Conservation (phyloP, 2,888 invertebrate species). For the Diarsia mendica region DNA sequence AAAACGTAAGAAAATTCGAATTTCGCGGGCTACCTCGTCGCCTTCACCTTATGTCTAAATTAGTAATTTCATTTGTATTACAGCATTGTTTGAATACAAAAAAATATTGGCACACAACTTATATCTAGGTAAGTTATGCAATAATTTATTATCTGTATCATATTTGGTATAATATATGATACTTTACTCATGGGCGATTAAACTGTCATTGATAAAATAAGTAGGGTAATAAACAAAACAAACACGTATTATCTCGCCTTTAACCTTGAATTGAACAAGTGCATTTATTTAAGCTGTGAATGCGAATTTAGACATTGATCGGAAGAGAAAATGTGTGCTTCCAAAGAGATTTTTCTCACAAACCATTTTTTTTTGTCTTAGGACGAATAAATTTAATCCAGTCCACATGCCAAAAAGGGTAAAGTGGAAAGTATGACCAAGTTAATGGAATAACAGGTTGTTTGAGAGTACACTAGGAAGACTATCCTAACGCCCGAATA, state of each 20-base stretch:
- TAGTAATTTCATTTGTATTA: conserved; percentile 14
- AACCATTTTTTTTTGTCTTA: neutral
- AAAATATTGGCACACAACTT: neutral
- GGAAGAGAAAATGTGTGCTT: neutral
- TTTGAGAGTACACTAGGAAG: neutral
- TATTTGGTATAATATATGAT: neutral
- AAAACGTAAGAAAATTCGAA: no score
- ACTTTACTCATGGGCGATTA: conserved; percentile 16
- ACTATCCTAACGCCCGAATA: no score
- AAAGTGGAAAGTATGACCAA: neutral
- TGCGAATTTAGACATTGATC: neutral
- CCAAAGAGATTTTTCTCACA: neutral
- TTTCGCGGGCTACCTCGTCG: no score
- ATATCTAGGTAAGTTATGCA: conserved; percentile 7
- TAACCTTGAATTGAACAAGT: conserved; percentile 19
- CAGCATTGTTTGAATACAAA: neutral
- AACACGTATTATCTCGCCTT: conserved; percentile 23
- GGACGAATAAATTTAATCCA: no score
- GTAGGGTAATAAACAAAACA: conserved; percentile 28
- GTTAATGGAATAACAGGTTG: neutral
- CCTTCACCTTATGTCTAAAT: no score
- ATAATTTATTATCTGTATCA: neutral
- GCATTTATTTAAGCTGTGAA: neutral
- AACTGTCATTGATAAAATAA: conserved; percentile 37
- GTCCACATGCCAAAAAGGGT: no score